These are phyloP conservation scores for Microdon myrmicae DNA, from an alignment of 2,888 invertebrate species.

Conservation along the genomic window DNA sequence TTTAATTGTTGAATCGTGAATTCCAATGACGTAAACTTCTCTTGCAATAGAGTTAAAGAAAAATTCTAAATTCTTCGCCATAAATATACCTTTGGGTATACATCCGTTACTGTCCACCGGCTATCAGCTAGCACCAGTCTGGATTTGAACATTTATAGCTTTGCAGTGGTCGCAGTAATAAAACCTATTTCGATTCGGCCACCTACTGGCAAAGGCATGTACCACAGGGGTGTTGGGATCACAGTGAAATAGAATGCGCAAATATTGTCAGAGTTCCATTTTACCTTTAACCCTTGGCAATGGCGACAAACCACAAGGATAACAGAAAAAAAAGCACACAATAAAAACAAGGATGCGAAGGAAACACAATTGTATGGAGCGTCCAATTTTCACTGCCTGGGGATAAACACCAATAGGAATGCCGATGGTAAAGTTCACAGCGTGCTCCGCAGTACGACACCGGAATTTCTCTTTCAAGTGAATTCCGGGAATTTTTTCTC, in stretches of 20 bases:
- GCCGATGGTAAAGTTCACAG: conserved; percentile 8
- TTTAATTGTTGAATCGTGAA: too few species aligned
- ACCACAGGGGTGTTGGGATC: too few species aligned
- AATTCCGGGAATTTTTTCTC: conserved; percentile 25
- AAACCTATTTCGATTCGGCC: too few species aligned
- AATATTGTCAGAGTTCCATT: conserved; percentile 34
- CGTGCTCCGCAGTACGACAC: conserved; percentile 14
- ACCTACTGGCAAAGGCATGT: too few species aligned
- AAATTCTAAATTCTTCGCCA: too few species aligned
- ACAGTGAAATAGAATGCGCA: conserved; percentile 33
- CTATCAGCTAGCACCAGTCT: too few species aligned
- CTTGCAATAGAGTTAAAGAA: too few species aligned
- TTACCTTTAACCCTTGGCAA: neutral
- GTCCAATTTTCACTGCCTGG: conserved; percentile 20
- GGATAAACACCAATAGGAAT: conserved; percentile 24
- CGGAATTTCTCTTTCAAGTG: conserved; percentile 20
- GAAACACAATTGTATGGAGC: conserved; percentile 1
- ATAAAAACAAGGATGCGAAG: neutral
- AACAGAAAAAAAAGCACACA: neutral
- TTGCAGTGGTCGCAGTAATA: too few species aligned
- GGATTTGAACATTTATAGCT: too few species aligned
- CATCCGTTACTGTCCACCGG: too few species aligned
- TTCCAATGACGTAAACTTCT: too few species aligned
- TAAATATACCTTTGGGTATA: too few species aligned
- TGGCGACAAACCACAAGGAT: neutral